These are phyloP conservation scores for Drosophila cyrtoloma DNA, from an alignment of 2,888 invertebrate genomes.

Conservation along the genomic window DNA sequence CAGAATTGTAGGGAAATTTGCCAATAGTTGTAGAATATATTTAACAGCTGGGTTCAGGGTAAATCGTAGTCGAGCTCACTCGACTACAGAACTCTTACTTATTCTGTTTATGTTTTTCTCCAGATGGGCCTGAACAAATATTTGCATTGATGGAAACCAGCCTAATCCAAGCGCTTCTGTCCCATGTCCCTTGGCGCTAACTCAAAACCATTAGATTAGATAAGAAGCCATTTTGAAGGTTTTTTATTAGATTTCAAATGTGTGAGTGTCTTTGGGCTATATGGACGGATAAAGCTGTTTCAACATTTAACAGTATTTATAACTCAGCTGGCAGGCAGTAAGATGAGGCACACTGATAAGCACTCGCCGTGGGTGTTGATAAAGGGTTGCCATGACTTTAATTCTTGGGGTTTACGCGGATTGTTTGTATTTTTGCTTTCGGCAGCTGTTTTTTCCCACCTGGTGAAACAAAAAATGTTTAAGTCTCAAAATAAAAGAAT, in stretches of 20 bases:
- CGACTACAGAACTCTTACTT: no score
- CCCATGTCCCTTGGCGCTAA: constrained; percentile 26
- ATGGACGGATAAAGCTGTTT: constrained; percentile 16
- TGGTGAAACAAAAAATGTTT: neutral
- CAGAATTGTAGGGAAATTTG: no score
- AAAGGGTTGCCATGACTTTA: constrained; percentile 40
- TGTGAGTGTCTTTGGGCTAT: constrained; percentile 11
- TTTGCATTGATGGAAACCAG: constrained; percentile 32
- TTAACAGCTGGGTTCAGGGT: no score
- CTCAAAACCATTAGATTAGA: constrained; percentile 32
- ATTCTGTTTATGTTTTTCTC: constrained; percentile 3
- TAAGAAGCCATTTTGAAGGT: constrained; percentile 42
- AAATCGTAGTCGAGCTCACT: no score
- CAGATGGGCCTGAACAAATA: constrained; percentile 20
- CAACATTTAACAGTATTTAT: constrained; percentile 43
- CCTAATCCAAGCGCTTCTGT: constrained; percentile 2
- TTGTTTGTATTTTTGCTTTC: neutral
- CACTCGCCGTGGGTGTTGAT: constrained; percentile 7
- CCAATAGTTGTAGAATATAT: no score
- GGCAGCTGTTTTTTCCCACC: neutral
- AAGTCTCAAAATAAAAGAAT: neutral
- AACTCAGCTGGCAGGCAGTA: constrained; percentile 17
- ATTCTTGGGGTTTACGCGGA: neutral
- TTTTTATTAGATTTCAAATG: constrained; percentile 16
- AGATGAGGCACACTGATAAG: constrained; percentile 54